These are phyloP conservation scores for Bombus difficillimus DNA, from an alignment of 1,140 invertebrate species.

Conservation along the genomic window DNA sequence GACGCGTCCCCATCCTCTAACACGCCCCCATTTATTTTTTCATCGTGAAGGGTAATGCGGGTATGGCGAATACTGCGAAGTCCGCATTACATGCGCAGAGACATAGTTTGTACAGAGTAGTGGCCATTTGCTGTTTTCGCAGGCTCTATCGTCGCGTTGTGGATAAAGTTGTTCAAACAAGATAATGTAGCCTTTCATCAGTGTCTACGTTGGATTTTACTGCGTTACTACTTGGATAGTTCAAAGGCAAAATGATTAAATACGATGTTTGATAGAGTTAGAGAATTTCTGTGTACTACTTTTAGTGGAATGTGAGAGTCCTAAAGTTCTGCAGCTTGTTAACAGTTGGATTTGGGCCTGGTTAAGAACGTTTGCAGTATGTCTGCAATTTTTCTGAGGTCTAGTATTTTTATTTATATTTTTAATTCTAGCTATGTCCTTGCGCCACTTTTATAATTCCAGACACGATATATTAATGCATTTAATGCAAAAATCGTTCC, in stretches of 20 bases:
- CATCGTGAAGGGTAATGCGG: neutral
- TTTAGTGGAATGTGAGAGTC: too few species aligned
- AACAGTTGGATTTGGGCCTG: too few species aligned
- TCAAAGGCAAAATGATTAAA: neutral
- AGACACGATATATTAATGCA: too few species aligned
- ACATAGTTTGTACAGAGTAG: neutral
- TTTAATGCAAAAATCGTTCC: too few species aligned
- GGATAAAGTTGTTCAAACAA: neutral
- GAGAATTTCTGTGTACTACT: too few species aligned
- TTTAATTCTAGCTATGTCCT: neutral
- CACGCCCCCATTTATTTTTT: neutral
- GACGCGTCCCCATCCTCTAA: neutral
- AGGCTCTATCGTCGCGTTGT: too few species aligned
- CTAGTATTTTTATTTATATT: too few species aligned
- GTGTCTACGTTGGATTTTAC: neutral
- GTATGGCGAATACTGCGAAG: neutral
- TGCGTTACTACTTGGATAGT: neutral
- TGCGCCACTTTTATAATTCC: neutral
- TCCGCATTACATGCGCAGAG: neutral
- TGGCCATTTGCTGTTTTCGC: neutral
- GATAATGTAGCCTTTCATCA: constrained; percentile 12
- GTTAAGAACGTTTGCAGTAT: too few species aligned
- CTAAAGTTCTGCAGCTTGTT: too few species aligned
- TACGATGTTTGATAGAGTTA: too few species aligned
- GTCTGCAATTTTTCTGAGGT: too few species aligned